Percentiles rank a stretch among this genome's conserved stretches.
Evolutionary conservation across 2,888 invertebrate species (phyloP).

Genomic region (Chrysomela aeneicollis): DNA sequence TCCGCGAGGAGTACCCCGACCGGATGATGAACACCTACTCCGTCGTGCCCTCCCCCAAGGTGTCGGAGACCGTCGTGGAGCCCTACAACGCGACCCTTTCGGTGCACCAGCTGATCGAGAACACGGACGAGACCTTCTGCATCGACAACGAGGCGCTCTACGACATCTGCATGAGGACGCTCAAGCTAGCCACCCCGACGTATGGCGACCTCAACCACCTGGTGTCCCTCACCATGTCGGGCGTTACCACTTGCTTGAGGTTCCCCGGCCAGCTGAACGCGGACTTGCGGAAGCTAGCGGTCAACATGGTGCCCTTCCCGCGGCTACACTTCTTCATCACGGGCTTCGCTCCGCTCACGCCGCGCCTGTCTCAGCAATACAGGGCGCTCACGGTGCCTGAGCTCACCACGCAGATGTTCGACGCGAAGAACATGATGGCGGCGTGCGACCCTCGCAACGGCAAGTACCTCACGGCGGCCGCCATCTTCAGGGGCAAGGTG

Average conservation of each 20-base stretch:
- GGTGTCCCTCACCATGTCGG: slow-evolving; percentile 85
- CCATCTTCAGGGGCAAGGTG: slow-evolving; percentile 74
- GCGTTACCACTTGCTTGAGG: slow-evolving; percentile 83
- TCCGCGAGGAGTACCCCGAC: slow-evolving; percentile 90
- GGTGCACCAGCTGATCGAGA: slow-evolving; percentile 86
- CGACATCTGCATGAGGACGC: slow-evolving; percentile 90
- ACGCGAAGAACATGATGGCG: slow-evolving; percentile 82
- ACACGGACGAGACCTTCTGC: slow-evolving; percentile 89
- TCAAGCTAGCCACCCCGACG: slow-evolving; percentile 84
- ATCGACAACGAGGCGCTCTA: slow-evolving; percentile 82
- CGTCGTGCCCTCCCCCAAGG: slow-evolving; percentile 79
- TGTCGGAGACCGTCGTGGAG: slow-evolving; percentile 82
- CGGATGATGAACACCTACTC: slow-evolving; percentile 87
- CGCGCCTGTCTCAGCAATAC: slow-evolving; percentile 83
- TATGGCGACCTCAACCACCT: slow-evolving; percentile 91
- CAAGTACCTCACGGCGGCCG: slow-evolving; percentile 73
- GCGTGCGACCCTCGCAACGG: slow-evolving; percentile 78
- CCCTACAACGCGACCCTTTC: slow-evolving; percentile 90
- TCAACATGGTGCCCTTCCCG: slow-evolving; percentile 98
- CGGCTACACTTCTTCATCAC: slow-evolving; percentile 96
- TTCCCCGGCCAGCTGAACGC: slow-evolving; percentile 95
- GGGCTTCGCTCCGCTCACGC: slow-evolving; percentile 92
- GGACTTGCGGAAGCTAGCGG: slow-evolving; percentile 88
- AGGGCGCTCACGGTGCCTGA: slow-evolving; percentile 77
- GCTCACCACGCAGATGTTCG: slow-evolving; percentile 81